Evolutionary conservation across 1,140 invertebrate genomes (phyloP), one percentile per base, ranked within the genome.

Genomic region (Pogonus chalceus): DNA sequence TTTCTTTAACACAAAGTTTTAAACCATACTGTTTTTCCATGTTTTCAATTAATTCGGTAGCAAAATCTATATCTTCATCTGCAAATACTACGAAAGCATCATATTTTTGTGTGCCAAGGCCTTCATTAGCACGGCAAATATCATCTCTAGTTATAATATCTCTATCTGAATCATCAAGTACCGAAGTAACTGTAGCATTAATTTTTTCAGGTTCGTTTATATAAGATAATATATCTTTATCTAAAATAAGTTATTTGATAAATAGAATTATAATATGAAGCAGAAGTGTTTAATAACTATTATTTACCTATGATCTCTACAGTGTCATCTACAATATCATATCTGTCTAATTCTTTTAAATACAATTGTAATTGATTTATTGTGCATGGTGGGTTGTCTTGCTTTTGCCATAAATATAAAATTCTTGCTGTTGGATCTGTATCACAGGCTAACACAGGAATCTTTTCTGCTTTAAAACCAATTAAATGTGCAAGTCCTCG

Each of bases 71-170:
- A 69, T 87, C 84, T 53, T 82, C 79, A 55, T 85, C 79, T n/a
- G 79, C 77, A 65, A 76, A 86, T n/a, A 86, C 63, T 24, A 87
- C 70, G 63, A 83, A 85, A 2, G 84, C 84, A 72, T 87, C 80
- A 60, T 87, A 87, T 48, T 65, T 67, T 61, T 80, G 77, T 47
- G 72, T 69, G 49, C 70, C 62, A 49, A 76, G 59, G 16, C 79
- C 77, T 61, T 73, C 64, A 12, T 70, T 66, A 10, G 72, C 58
- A 51, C 74, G 68, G 14, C 69, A 59, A 14, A 77, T 61, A 69
- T 83, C 80, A 59, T 77, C 79, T 71, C 48, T 35, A 58, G 70
- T 69, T 35, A 70, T 49, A 53, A 69, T 62, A 46, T 62, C 47
- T 49, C 57, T 58, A 49, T 62, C 63, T 20, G 46, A 49, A 7